These are phyloP conservation scores for Dicerorhinus sumatrensis DNA, from an alignment of 2,113 vertebrate genomes.

Conservation along the genomic window DNA sequence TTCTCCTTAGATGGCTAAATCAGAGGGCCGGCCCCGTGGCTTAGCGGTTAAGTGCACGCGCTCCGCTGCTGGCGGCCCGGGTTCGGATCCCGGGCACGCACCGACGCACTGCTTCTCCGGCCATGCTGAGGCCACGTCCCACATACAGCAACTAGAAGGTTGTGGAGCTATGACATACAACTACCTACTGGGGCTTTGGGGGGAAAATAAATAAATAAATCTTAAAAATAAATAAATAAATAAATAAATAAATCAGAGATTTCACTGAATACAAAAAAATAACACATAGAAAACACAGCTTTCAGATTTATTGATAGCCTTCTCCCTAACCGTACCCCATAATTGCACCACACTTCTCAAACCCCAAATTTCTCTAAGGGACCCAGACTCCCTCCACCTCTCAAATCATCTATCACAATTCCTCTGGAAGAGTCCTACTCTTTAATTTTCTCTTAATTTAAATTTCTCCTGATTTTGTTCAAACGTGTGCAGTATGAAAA, in stretches of 20 bases:
- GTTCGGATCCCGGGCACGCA: too few species aligned
- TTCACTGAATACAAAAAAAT: background rate
- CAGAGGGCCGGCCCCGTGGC: too few species aligned
- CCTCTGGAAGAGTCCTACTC: background rate
- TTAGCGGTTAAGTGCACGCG: too few species aligned
- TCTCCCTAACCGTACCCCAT: background rate
- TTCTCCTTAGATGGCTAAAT: background rate
- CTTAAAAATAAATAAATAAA: too few species aligned
- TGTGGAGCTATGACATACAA: too few species aligned
- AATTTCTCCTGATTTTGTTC: background rate
- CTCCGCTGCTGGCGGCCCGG: too few species aligned
- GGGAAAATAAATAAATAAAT: too few species aligned
- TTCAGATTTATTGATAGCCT: background rate
- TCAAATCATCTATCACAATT: background rate
- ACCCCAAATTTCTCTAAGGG: background rate
- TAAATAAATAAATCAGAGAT: background rate
- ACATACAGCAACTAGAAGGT: too few species aligned
- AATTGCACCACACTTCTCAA: background rate
- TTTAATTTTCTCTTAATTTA: background rate
- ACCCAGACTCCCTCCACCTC: background rate
- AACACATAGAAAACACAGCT: background rate
- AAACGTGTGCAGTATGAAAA: background rate
- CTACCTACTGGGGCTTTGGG: too few species aligned
- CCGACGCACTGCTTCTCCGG: too few species aligned
- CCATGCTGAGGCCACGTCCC: too few species aligned